Evolutionary conservation across 35 echinoderm and acorn worm species (phyloP), one percentile per base, ranked within the genome.

Genomic region (Lytechinus pictus): DNA sequence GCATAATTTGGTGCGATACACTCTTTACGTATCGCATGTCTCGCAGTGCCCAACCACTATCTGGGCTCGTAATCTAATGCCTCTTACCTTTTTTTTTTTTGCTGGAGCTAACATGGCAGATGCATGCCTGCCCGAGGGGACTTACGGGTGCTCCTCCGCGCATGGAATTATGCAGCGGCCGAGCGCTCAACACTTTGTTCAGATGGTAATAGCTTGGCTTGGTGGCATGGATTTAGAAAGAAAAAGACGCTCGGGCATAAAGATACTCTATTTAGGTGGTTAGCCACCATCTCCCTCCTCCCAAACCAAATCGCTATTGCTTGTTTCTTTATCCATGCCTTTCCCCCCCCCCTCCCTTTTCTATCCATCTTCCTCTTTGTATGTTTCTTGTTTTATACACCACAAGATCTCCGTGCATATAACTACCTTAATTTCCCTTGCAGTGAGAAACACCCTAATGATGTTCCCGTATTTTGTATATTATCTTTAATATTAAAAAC

Each of bases 101-200:
- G 28, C 87, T 29, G 87, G 28, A 89, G 87, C 87, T 89, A 89
- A 89, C 87, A 89, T 16, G 28, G 52, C 87, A 89, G 87, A 89
- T 89, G 87, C 87, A 89, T 19, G 87, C 10, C 51, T 12, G 87
- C 87, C 87, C 52, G 87, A 89, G 87, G 87, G 28, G 28, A 89
- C 61, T 89, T 24, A 53, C 28, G 52, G 52, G 11, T 33, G 87
- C 28, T 89, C 28, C 87, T 89, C 28, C 87, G 52, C 52, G 87
- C 87, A 27, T 52, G 52, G 87, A 89, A 89, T 89, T 89, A 89
- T 89, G 87, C 87, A 89, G 87, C 87, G 87, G 87, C 28, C 87
- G 87, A 89, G 87, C 87, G 87, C 87, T 52, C 61, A 53, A 89
- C 87, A 89, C 87, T 89, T 89, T 89, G 87, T 89, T 89, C 87